Conservation (phyloP, 2,888 invertebrate species). For the Ochropleura plecta region DNA sequence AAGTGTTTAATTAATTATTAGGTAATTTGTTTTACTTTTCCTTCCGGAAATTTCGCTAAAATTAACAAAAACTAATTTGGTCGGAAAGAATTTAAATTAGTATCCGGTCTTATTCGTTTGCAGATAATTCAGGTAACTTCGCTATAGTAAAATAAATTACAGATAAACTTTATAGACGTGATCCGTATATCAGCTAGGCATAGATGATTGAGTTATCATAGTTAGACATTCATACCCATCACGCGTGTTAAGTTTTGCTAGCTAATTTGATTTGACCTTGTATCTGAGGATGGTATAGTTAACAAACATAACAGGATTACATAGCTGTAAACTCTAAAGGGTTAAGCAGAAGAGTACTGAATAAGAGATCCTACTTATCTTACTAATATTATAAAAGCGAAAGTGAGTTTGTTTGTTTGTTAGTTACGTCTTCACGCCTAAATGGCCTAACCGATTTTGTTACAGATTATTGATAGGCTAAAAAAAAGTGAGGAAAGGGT, state of each 20-base stretch:
- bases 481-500: no score
- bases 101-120: background rate
- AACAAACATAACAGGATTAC: background rate
- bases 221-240: background rate
- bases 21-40: constrained; percentile 30
- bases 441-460: no score
- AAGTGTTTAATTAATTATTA: constrained; percentile 28
- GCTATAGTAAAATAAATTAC: background rate
- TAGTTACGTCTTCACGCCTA: no score
- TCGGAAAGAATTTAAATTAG: background rate
- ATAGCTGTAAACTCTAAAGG: background rate
- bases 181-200: background rate
- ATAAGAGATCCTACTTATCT: no score
- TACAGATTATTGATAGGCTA: no score
- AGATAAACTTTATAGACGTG: background rate
- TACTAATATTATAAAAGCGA: no score
- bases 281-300: background rate
- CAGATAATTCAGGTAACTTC: background rate
- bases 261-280: background rate
- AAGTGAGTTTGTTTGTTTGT: no score
- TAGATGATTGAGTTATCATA: background rate
- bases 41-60: constrained; percentile 1
- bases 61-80: constrained; percentile 1
- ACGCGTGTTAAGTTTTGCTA: background rate
- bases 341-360: background rate